Percentiles rank a stretch among this genome's conserved stretches.
Conservation (phyloP, 2,113 vertebrate genomes). For the Phycodurus eques region DNA sequence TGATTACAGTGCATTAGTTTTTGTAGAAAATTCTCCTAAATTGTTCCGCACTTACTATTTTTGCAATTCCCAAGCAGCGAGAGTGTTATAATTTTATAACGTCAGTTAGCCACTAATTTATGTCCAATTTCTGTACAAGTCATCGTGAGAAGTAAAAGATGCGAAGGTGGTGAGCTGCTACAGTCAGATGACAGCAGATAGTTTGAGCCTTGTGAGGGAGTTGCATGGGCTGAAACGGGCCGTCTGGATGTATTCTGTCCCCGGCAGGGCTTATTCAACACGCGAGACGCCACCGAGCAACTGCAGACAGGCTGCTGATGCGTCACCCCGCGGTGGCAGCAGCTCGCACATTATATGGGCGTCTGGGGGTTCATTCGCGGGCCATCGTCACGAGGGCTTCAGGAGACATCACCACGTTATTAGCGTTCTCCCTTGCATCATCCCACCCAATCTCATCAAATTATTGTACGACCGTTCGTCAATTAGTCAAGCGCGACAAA, state of each 20-base stretch:
- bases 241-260: conserved; percentile 3
- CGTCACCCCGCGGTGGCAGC: conserved; percentile 33
- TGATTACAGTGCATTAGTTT: not conserved
- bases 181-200: conserved; percentile 33
- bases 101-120: not conserved
- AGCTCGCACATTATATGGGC: conserved; percentile 49
- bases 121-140: not conserved
- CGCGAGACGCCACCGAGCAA: conserved; percentile 43
- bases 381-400: conserved; percentile 42
- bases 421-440: conserved; percentile 64
- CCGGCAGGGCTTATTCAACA: conserved; percentile 65
- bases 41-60: not conserved
- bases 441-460: conserved; percentile 65
- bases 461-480: conserved; percentile 62
- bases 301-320: conserved; percentile 46
- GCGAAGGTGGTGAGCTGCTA: conserved; percentile 4
- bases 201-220: conserved; percentile 20
- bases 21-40: not conserved
- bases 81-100: not conserved
- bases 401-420: conserved; percentile 59
- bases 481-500: conserved; percentile 59
- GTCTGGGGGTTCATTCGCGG: conserved; percentile 47
- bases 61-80: not conserved
- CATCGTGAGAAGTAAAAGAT: not conserved
- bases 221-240: conserved; percentile 8